phyloP scores from a whole-genome alignment of 2,888 invertebrate species.

The Drosophila nr. fundita region DNA sequence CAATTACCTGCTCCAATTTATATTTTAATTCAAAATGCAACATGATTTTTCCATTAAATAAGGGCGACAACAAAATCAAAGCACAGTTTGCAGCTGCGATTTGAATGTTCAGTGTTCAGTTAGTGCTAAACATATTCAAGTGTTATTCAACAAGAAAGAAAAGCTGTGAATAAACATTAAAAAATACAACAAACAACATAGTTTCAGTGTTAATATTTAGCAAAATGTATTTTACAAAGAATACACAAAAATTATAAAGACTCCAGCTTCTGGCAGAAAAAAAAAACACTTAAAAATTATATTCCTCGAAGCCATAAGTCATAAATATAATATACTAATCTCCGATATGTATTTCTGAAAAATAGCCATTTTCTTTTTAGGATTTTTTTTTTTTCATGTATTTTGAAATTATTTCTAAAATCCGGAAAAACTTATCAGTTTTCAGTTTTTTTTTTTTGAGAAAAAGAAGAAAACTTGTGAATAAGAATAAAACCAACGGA shows the following conservation, averaged over 20 bases:
- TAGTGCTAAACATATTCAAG: background rate
- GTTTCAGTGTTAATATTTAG: background rate
- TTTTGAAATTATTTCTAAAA: no score
- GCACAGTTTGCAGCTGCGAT: background rate
- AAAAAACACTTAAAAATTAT: background rate
- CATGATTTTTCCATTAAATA: conserved; percentile 6
- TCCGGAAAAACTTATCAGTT: background rate
- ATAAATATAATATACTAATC: background rate
- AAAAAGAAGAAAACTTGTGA: background rate
- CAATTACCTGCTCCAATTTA: conserved; percentile 4
- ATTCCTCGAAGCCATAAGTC: background rate
- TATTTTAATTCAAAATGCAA: background rate
- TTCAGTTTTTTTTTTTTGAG: background rate
- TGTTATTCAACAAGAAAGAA: background rate
- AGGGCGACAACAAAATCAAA: no score
- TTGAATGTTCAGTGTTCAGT: background rate
- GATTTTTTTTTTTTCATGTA: no score
- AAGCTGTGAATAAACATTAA: background rate
- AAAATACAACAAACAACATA: background rate
- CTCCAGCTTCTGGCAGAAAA: background rate
- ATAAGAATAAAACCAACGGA: background rate
- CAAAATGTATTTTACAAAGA: background rate
- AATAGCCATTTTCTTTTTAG: background rate
- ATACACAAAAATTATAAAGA: background rate
- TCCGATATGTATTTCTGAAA: background rate